Conservation (phyloP, 2,797 vertebrate genomes). For the Euphonia xanthogaster region DNA sequence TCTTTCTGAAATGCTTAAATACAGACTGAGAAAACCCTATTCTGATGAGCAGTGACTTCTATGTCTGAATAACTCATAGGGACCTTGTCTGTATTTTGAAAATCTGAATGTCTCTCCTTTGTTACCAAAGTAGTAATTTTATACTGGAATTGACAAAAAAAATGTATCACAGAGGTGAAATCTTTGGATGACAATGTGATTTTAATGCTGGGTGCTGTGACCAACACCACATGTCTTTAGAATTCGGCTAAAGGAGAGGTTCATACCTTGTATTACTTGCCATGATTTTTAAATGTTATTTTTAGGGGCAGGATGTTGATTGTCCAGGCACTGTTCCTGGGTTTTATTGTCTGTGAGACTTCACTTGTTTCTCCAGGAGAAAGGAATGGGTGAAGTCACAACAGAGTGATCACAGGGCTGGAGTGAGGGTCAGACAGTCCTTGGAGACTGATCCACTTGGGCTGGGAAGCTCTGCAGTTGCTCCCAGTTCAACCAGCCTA, state of each 20-base stretch:
- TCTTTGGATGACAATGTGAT: neutral
- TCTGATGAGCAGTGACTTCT: neutral
- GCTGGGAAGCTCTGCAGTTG: neutral
- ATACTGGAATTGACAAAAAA: neutral
- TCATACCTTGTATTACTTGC: neutral
- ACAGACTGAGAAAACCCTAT: neutral
- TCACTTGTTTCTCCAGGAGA: neutral
- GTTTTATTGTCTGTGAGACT: neutral
- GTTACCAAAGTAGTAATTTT: neutral
- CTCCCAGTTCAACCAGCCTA: neutral
- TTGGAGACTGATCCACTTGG: neutral
- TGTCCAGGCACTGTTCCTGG: neutral
- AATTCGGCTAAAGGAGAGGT: neutral
- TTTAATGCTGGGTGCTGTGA: neutral
- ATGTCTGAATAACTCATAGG: neutral
- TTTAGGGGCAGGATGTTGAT: neutral
- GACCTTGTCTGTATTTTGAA: neutral
- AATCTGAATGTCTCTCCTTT: neutral
- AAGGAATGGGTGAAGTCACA: neutral
- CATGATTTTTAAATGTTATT: neutral
- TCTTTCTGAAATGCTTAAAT: neutral
- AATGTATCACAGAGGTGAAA: accelerated
- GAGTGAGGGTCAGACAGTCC: neutral
- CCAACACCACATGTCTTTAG: accelerated
- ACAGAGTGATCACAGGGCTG: neutral